Evolutionary conservation across 2,113 vertebrate species (phyloP), one percentile per base, ranked within the genome.

Genomic region (Osmerus eperlanus): DNA sequence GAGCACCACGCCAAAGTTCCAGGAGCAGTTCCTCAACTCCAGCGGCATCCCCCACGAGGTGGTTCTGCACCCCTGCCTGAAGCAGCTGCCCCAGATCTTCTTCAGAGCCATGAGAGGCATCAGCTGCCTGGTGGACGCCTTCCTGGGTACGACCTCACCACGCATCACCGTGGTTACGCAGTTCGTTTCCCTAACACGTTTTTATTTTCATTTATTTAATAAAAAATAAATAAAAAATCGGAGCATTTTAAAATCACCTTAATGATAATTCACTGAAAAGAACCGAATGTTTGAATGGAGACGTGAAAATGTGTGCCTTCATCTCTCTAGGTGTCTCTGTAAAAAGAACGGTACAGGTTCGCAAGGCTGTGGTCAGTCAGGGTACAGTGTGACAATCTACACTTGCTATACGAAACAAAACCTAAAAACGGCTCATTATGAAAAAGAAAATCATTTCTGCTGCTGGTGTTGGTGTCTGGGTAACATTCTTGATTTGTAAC

Each of bases 1-100:
- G 86, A 97, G 96, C 91, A 96, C 96, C 87, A 97, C 96, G 68
- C 96, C 96, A 75, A 98, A 96, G 90, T 98, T 98, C 92, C 96
- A 98, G 91, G 96, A 98, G 79, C 95, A 97, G 91, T 95, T 98
- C 83, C 91, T 98, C 67, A 97, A 93, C 89, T 94, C 96, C 83
- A 97, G 94, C 64, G 94, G 95, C 61, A 94, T 97, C 83, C 93
- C 95, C 36, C 96, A 96, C 85, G 96, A 98, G 77, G 89, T 96
- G 80, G 94, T 96, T 79, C 94, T 96, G 82, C 96, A 97, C 83
- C 95, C 94, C 52, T 98, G 96, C 92, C 94, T 98, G 85, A 97
- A 96, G 84, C 95, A 98, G 85, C 94, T 98, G 76, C 96, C 96
- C 87, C 95, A 97, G 67, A 98, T 98, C 89, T 98, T 98, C 92